phyloP scores from a whole-genome alignment of 2,888 invertebrate genomes.

The Trachelus stipa region DNA sequence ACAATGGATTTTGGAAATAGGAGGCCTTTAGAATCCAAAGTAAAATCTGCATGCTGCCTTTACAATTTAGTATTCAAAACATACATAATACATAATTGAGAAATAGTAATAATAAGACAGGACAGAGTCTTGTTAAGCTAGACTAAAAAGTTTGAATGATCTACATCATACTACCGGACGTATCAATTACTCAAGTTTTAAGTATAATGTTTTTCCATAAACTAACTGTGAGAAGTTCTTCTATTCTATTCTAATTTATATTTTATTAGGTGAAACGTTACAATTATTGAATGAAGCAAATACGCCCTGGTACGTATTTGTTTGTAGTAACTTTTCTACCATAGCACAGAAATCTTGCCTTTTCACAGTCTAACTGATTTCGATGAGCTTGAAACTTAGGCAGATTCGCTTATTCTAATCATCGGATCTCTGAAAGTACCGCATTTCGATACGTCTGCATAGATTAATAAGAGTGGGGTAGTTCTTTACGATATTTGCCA shows the following conservation, averaged over 20 bases:
- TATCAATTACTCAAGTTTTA: neutral
- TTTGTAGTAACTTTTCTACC: slow-evolving; percentile 33
- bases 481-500: slow-evolving; percentile 83
- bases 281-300: slow-evolving; percentile 46
- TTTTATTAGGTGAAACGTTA: too few relatives aligned
- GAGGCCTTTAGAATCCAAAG: too few relatives aligned
- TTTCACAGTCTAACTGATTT: slow-evolving; percentile 44
- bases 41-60: too few relatives aligned
- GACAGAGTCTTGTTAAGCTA: too few relatives aligned
- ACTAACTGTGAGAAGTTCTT: too few relatives aligned
- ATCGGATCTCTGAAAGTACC: slow-evolving; percentile 75
- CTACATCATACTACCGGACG: neutral
- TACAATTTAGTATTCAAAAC: too few relatives aligned
- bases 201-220: neutral
- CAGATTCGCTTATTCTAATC: slow-evolving; percentile 52
- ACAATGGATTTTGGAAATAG: too few relatives aligned
- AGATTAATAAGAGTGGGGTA: slow-evolving; percentile 84
- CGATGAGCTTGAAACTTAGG: slow-evolving; percentile 57
- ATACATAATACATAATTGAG: too few relatives aligned
- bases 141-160: too few relatives aligned
- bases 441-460: slow-evolving; percentile 85
- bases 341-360: slow-evolving; percentile 53
- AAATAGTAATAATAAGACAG: too few relatives aligned
- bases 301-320: slow-evolving; percentile 26
- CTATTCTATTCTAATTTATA: too few relatives aligned